These are phyloP conservation scores for Pseudochirops cupreus DNA, from an alignment of 2,797 vertebrate genomes.

Conservation along the genomic window DNA sequence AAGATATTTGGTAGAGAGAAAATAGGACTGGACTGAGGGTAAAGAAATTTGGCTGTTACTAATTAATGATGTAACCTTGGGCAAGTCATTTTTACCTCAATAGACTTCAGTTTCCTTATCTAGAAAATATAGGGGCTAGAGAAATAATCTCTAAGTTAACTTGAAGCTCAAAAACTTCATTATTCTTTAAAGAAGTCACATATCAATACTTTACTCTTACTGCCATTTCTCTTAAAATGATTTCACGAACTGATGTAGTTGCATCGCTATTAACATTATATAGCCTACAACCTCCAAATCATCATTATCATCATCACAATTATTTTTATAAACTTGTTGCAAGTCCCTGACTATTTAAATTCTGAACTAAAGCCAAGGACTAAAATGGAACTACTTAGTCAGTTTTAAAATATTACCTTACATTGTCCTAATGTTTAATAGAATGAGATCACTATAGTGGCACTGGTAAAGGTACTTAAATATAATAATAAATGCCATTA, in stretches of 20 bases:
- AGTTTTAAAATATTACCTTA: constrained; percentile 13
- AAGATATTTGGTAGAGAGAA: not conserved
- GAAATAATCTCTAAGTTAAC: not conserved
- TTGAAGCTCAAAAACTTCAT: not conserved
- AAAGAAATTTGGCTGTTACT: not conserved
- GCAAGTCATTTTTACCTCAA: not conserved
- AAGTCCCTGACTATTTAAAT: constrained; percentile 20
- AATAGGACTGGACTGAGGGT: not conserved
- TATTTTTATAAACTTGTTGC: not conserved
- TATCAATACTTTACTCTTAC: not conserved
- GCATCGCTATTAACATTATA: not conserved
- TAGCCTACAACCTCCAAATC: constrained; percentile 21
- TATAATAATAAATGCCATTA: constrained; percentile 79
- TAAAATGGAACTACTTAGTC: constrained; percentile 16
- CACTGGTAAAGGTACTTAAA: constrained; percentile 77
- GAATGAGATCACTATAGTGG: constrained; percentile 73
- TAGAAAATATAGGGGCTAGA: constrained; percentile 4
- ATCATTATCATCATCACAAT: not conserved
- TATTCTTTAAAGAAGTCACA: not conserved
- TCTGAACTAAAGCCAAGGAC: not conserved
- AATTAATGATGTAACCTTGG: not conserved
- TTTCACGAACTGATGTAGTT: not conserved
- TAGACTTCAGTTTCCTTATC: not conserved
- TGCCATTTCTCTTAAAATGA: constrained; percentile 25
- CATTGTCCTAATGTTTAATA: constrained; percentile 70